These are phyloP conservation scores for Gracilinanus agilis DNA, from an alignment of 2,113 vertebrate genomes.

Conservation along the genomic window DNA sequence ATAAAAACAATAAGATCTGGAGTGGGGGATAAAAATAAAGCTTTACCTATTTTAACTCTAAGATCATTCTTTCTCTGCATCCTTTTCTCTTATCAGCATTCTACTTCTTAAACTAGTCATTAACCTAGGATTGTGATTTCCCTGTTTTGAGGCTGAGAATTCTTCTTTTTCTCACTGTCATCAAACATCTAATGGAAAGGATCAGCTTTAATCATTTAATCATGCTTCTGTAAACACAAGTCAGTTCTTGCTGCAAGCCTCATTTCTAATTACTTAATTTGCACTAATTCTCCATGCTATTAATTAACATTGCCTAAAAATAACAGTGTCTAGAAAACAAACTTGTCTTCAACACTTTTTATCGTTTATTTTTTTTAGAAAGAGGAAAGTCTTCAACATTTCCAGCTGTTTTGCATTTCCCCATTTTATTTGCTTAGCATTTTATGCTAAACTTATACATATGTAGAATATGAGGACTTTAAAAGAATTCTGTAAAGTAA, in stretches of 20 bases:
- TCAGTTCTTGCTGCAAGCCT: slow-evolving; percentile 8
- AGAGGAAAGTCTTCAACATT: slow-evolving; percentile 27
- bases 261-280: slow-evolving; percentile 38
- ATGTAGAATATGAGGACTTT: neutral
- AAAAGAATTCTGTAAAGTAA: neutral
- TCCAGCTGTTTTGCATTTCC: slow-evolving; percentile 48
- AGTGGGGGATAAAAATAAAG: neutral
- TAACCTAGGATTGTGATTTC: neutral
- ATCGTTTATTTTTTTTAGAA: slow-evolving; percentile 30
- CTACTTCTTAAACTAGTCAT: neutral
- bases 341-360: slow-evolving; percentile 52
- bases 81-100: neutral
- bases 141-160: neutral
- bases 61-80: neutral
- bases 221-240: neutral
- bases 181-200: neutral
- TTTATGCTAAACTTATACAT: slow-evolving; percentile 15
- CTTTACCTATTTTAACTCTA: neutral
- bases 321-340: slow-evolving; percentile 54
- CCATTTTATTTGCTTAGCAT: neutral
- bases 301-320: slow-evolving; percentile 26
- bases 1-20: neutral
- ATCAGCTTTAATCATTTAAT: neutral
- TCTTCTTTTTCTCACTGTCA: neutral
- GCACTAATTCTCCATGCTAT: slow-evolving; percentile 43